Evolutionary conservation across 2,113 vertebrate species (phyloP), one percentile per base, ranked within the genome.

Genomic region (Leptodactylus fuscus): DNA sequence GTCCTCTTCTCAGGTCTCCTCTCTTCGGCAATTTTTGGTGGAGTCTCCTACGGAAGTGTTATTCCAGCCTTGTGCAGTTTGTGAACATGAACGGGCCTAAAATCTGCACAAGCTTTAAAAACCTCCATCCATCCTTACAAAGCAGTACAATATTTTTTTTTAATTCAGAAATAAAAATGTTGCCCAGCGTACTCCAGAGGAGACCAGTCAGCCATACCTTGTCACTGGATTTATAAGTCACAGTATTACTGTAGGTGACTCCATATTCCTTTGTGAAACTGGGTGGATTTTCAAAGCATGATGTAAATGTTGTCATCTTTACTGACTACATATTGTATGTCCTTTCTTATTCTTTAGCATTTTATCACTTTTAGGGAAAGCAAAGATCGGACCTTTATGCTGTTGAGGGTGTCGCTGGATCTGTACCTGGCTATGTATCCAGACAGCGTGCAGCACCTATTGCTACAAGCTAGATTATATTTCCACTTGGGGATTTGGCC

Each of bases 401-500:
- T 99, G 81, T 93, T 99, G 87, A 94, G 98, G 87, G 97, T 99
- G 93, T 98, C 97, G 0, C 78, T 99, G 92, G 98, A 99, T 87
- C 96, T 99, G 27, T 99, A 98, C 91, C 95, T 99, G 94, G 97
- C 97, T 32, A 98, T 99, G 92, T 97, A 97, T 91, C 97, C 97
- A 1, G 97, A 99, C 91, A 98, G 99, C 4, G 97, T 99, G 88
- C 96, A 98, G 92, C 97, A 99, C 44, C 93, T 99, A 70, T 95
- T 99, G 89, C 95, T 99, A 77, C 97, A 99, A 87, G 98, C 97
- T 58, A 94, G 98, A 69, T 92, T 99, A 4, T 99, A 99, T 92
- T 99, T 99, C 94, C 97, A 98, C 88, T 92, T 99, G 90, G 98
- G 98, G 86, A 99, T 99, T 92, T 99, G 97, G 97, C 98, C 98